phyloP scores from a whole-genome alignment of 2,797 vertebrate species.

The Mallotus villosus region DNA sequence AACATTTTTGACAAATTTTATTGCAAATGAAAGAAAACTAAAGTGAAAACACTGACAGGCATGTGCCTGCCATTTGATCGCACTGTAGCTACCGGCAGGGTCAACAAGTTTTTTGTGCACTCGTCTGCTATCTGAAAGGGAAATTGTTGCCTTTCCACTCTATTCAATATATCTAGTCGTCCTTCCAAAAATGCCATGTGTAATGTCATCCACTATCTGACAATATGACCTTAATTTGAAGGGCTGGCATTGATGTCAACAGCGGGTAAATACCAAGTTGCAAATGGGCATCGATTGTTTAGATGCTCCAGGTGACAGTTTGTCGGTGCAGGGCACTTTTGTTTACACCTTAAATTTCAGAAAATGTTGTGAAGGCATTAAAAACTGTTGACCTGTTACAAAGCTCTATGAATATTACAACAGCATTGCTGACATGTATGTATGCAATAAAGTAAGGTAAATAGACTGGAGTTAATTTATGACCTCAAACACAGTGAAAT shows the following conservation, averaged over 20 bases:
- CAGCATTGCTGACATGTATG: neutral
- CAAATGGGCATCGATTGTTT: slow-evolving; percentile 87
- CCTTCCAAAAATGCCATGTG: slow-evolving; percentile 67
- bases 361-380: slow-evolving; percentile 73
- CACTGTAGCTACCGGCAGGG: neutral
- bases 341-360: slow-evolving; percentile 84
- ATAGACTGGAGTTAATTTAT: neutral
- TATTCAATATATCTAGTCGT: slow-evolving; percentile 64
- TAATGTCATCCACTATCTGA: slow-evolving; percentile 79
- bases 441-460: neutral
- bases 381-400: slow-evolving; percentile 62
- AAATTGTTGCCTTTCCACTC: slow-evolving; percentile 52
- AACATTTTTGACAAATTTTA: slow-evolving; percentile 52
- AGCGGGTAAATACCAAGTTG: slow-evolving; percentile 85
- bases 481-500: neutral
- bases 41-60: neutral
- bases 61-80: neutral
- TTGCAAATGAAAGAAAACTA: neutral
- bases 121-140: slow-evolving; percentile 20
- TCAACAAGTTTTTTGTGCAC: neutral
- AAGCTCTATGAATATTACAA: slow-evolving; percentile 20
- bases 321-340: slow-evolving; percentile 75
- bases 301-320: slow-evolving; percentile 77
- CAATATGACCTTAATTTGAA: slow-evolving; percentile 81
- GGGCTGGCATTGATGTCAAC: slow-evolving; percentile 78